A percentile compares a stretch with the other conserved stretches of the same genome.
phyloP scores from a whole-genome alignment of 2,113 vertebrate genomes.

The Pardalotus punctatus region DNA sequence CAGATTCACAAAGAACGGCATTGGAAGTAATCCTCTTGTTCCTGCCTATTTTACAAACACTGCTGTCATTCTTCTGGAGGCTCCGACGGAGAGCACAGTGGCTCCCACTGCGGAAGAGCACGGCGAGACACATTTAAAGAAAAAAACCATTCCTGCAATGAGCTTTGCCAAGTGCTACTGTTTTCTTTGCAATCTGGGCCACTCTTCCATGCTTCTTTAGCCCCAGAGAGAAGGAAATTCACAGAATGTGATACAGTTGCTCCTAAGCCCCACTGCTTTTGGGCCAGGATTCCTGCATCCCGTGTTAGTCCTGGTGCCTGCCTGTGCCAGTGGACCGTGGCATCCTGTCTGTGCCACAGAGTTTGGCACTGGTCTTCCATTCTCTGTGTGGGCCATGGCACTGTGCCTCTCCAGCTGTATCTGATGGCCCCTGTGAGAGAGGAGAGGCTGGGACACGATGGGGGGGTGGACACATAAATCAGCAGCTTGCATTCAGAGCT shows the following conservation, averaged over 20 bases:
- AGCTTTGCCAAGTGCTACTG: background rate
- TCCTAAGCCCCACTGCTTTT: background rate
- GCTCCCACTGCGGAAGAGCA: background rate
- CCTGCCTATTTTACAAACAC: background rate
- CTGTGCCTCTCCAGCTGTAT: background rate
- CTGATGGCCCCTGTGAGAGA: background rate
- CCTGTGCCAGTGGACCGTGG: background rate
- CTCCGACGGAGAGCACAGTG: background rate
- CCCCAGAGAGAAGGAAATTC: fast-evolving
- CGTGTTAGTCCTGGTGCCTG: too few relatives aligned
- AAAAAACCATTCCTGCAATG: background rate
- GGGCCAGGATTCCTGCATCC: background rate
- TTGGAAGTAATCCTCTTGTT: background rate
- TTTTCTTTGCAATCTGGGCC: background rate
- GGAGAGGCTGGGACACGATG: background rate
- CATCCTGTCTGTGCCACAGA: background rate
- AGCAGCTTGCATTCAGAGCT: background rate
- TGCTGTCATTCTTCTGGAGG: background rate
- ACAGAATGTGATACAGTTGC: fast-evolving
- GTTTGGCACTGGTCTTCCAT: background rate
- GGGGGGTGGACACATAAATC: background rate
- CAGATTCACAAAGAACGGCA: background rate
- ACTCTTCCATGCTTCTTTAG: background rate
- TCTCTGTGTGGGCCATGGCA: background rate
- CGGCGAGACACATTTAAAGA: background rate